Evolutionary conservation across 1,140 invertebrate species (phyloP).

Genomic region (Temnothorax curvispinosus): DNA sequence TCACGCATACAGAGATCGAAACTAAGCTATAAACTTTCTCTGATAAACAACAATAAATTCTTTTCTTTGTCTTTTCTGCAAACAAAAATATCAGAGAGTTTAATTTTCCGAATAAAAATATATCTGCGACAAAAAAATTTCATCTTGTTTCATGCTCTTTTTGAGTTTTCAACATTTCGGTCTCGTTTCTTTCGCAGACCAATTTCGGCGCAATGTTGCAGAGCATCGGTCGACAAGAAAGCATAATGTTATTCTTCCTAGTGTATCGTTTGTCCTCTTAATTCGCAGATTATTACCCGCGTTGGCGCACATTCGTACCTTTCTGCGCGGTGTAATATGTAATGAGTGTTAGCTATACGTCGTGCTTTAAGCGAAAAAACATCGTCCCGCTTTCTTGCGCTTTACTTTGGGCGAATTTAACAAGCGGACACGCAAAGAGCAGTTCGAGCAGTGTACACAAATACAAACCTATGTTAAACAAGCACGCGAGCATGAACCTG

Average conservation of each 20-base stretch:
- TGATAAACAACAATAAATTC: neutral
- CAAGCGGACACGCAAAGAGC: constrained; percentile 16
- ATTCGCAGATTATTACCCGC: constrained; percentile 13
- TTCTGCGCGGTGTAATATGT: constrained; percentile 5
- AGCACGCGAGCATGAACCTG: neutral
- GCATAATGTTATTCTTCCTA: neutral
- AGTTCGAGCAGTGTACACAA: neutral
- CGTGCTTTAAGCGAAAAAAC: constrained; percentile 43
- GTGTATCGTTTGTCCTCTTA: neutral
- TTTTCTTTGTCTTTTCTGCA: neutral
- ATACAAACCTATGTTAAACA: neutral
- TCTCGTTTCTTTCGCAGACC: neutral
- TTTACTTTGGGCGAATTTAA: constrained; percentile 29
- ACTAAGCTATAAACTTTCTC: constrained; percentile 4
- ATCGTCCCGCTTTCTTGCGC: constrained; percentile 41
- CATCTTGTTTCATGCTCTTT: neutral
- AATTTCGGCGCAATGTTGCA: neutral
- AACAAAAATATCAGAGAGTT: constrained; percentile 13
- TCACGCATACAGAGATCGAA: neutral
- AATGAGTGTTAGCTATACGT: constrained; percentile 32
- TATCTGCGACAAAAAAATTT: neutral
- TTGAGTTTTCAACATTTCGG: neutral
- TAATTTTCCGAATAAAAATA: constrained; percentile 13
- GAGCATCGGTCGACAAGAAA: neutral
- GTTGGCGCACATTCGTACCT: constrained; percentile 14